Percentiles rank a stretch among this genome's conserved stretches.
Conservation (phyloP, 92 coral and sea anemone genomes). For the Porites rus region DNA sequence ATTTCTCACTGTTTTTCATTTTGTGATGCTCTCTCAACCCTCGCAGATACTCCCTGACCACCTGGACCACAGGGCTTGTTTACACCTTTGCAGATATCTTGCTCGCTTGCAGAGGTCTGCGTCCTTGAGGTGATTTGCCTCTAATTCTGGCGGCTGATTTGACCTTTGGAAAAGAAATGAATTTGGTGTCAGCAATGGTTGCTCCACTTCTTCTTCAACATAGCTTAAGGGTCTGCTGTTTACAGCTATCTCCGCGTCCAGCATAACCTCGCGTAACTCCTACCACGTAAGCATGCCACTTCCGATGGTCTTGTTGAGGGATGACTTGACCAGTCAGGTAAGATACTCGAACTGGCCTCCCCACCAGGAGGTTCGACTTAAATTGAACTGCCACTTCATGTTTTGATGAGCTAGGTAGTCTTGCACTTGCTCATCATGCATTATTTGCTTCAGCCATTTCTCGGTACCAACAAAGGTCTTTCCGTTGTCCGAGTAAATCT, state of each 20-base stretch:
- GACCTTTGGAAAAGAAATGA: conserved; percentile 1
- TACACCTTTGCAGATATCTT: neutral
- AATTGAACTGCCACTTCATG: neutral
- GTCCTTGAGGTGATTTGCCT: too few relatives aligned
- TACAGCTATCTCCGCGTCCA: neutral
- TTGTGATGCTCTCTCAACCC: neutral
- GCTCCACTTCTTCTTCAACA: conserved; percentile 13
- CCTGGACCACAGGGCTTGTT: neutral
- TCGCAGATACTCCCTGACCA: neutral
- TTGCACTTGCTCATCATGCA: neutral
- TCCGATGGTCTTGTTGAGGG: neutral
- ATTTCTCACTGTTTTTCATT: neutral
- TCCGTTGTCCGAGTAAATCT: conserved; percentile 16
- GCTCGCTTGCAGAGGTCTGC: neutral
- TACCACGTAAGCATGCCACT: neutral
- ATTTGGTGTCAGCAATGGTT: conserved; percentile 5
- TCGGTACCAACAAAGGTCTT: conserved; percentile 8
- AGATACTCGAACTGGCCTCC: neutral
- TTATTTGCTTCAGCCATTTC: conserved; percentile 8
- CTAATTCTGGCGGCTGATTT: neutral
- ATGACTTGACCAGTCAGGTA: neutral
- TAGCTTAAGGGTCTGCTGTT: neutral
- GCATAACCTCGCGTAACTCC: neutral
- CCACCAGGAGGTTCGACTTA: neutral
- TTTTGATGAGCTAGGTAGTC: conserved; percentile 10